Evolutionary conservation across 2,113 vertebrate species (phyloP).

Genomic region (Crotalus horridus): DNA sequence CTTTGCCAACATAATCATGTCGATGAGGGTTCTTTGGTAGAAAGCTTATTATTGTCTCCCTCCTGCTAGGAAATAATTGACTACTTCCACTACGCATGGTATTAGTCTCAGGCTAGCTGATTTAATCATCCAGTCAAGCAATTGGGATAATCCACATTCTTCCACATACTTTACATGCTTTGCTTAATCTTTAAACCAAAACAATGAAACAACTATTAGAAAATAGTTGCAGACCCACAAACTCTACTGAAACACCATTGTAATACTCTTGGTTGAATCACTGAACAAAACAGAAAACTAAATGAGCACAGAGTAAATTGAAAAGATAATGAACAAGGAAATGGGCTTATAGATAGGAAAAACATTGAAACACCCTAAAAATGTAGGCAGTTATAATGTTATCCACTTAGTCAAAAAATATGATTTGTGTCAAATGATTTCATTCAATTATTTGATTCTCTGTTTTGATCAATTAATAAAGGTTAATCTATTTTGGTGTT

Average conservation of each 20-base stretch:
- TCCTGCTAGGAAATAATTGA: not conserved
- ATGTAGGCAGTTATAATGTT: not conserved
- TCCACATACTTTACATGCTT: not conserved
- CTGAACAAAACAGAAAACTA: not conserved
- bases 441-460: not conserved
- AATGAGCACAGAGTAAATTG: not conserved
- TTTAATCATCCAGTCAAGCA: not conserved
- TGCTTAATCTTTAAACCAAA: not conserved
- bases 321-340: not conserved
- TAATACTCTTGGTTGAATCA: not conserved
- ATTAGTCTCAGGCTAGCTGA: not conserved
- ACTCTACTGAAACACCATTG: not conserved
- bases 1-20: not conserved
- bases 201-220: not conserved
- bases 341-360: not conserved
- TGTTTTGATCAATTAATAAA: not conserved
- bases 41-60: not conserved
- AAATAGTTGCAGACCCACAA: not conserved
- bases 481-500: not conserved
- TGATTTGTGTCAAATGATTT: not conserved
- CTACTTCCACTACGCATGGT: not conserved
- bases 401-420: not conserved
- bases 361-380: not conserved
- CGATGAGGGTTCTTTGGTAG: not conserved
- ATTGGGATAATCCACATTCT: not conserved